These are phyloP conservation scores for Drosophila gaucha DNA, from an alignment of 2,888 invertebrate species.

Conservation along the genomic window DNA sequence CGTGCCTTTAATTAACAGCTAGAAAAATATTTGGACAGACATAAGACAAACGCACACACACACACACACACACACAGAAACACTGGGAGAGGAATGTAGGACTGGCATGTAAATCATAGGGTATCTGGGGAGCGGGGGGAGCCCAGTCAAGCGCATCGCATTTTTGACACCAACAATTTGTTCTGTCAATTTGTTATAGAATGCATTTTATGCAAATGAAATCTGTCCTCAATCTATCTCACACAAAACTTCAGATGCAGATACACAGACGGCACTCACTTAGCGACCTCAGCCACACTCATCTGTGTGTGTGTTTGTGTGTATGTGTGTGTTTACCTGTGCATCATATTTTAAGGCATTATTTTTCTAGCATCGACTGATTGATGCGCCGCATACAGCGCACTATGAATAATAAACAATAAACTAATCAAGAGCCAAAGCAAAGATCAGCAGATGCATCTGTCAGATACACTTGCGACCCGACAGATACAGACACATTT, in stretches of 20 bases:
- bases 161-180: constrained; percentile 76
- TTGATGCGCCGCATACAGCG: constrained; percentile 64
- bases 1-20: constrained; percentile 76
- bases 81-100: constrained; percentile 12
- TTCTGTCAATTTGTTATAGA: constrained; percentile 64
- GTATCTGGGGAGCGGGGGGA: background rate
- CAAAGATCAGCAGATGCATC: constrained; percentile 32
- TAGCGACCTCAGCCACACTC: constrained; percentile 9
- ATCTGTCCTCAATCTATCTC: constrained; percentile 66
- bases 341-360: constrained; percentile 29
- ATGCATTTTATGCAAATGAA: constrained; percentile 74
- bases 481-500: constrained; percentile 10
- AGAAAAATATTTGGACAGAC: constrained; percentile 73
- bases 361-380: constrained; percentile 38
- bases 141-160: constrained; percentile 18
- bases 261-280: too few relatives aligned
- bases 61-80: constrained; percentile 11
- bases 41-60: constrained; percentile 37
- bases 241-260: constrained; percentile 2
- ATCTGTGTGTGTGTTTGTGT: background rate
- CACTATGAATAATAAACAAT: constrained; percentile 70
- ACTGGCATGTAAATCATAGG: constrained; percentile 44
- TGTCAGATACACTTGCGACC: constrained; percentile 23
- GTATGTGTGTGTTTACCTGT: constrained; percentile 2
- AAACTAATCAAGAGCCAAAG: constrained; percentile 67